A percentile compares a stretch with the other conserved stretches of the same genome.
phyloP scores from a whole-genome alignment of 37 sponge, comb jelly and placozoan species.

The Aphrocallistes beatrix region DNA sequence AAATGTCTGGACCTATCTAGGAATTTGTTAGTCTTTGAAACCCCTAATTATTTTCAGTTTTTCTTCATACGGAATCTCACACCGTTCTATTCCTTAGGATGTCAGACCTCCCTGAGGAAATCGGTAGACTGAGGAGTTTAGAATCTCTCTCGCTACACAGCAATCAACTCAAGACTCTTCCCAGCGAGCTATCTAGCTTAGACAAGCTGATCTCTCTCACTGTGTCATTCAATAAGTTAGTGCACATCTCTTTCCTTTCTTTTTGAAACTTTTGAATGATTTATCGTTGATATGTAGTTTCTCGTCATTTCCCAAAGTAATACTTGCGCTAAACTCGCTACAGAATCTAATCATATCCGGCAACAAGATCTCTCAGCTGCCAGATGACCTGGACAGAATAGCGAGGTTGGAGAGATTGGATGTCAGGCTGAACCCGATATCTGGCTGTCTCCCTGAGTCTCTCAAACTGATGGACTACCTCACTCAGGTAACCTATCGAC shows the following conservation, averaged over 20 bases:
- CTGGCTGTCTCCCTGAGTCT: slow-evolving; percentile 16
- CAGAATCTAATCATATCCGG: background rate
- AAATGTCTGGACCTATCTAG: slow-evolving; percentile 50
- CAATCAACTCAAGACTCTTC: slow-evolving; percentile 51
- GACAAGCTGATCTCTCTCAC: slow-evolving; percentile 37
- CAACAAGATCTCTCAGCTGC: background rate
- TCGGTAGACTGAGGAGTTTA: slow-evolving; percentile 28
- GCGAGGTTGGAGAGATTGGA: slow-evolving; percentile 48
- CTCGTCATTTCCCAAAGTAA: background rate
- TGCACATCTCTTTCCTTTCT: background rate
- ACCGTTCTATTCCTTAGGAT: background rate
- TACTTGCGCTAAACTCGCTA: background rate
- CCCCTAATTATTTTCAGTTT: too few species aligned
- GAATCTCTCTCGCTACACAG: slow-evolving; percentile 57
- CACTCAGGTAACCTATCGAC: slow-evolving; percentile 32
- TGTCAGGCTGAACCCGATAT: slow-evolving; percentile 46
- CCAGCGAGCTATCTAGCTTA: slow-evolving; percentile 37
- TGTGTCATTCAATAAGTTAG: slow-evolving; percentile 64
- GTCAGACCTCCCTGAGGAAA: background rate
- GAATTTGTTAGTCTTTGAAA: slow-evolving; percentile 28
- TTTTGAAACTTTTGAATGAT: background rate
- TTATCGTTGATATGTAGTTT: background rate
- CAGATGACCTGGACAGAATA: slow-evolving; percentile 47
- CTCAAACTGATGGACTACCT: slow-evolving; percentile 28
- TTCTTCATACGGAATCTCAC: background rate